phyloP scores from a whole-genome alignment of 2,113 vertebrate species.

The Mormyrus iriodes region DNA sequence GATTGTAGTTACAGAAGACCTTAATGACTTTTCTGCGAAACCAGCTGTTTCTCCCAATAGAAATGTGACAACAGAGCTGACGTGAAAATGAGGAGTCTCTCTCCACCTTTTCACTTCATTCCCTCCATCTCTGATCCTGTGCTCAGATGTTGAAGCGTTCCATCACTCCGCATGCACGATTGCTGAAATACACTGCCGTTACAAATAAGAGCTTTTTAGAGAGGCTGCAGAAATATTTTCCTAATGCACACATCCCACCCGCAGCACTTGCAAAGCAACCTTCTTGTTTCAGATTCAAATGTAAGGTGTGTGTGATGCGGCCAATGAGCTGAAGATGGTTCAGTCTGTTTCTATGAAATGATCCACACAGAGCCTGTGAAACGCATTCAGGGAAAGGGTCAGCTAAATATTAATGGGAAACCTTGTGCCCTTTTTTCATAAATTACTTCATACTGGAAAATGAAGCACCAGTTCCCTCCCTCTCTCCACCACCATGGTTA shows the following conservation, averaged over 20 bases:
- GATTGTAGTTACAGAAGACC: not conserved
- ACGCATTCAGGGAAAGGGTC: not conserved
- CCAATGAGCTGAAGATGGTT: not conserved
- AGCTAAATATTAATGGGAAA: constrained; percentile 18
- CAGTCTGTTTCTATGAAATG: not conserved
- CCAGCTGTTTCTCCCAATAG: not conserved
- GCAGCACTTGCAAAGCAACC: constrained; percentile 45
- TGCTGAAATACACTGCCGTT: constrained; percentile 74
- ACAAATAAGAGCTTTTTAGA: constrained; percentile 54
- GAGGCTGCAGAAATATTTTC: constrained; percentile 54
- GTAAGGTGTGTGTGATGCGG: not conserved
- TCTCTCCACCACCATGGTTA: not conserved
- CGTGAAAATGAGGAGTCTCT: not conserved
- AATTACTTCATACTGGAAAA: constrained; percentile 11
- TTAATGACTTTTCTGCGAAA: not conserved
- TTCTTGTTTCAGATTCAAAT: not conserved
- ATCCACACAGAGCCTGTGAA: not conserved
- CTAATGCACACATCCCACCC: constrained; percentile 68
- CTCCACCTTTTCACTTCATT: not conserved
- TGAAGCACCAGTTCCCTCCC: not conserved
- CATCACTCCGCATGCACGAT: constrained; percentile 64
- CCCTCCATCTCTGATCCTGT: constrained; percentile 51
- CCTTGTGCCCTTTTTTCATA: not conserved
- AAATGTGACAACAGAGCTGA: not conserved
- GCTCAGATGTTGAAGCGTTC: constrained; percentile 71